These are phyloP conservation scores for Conus canariensis DNA, from an alignment of 2,888 invertebrate genomes.

Conservation along the genomic window DNA sequence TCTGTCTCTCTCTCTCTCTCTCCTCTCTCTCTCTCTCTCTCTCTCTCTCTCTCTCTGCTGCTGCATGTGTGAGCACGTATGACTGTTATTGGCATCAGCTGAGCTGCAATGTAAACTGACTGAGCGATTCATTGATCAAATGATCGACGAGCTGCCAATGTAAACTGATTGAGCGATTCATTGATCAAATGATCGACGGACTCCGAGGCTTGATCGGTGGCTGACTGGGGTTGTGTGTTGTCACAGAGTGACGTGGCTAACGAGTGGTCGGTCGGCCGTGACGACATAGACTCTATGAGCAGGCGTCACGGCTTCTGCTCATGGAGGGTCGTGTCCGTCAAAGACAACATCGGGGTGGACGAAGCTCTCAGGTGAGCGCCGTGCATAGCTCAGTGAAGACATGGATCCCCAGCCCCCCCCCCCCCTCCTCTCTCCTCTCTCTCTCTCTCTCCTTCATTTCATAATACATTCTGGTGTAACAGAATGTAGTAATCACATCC, in stretches of 20 bases:
- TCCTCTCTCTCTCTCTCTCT: no score
- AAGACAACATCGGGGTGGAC: slow-evolving; percentile 43
- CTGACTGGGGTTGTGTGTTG: not conserved
- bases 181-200: no score
- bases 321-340: slow-evolving; percentile 46
- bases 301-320: not conserved
- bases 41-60: not conserved
- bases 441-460: not conserved
- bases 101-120: no score
- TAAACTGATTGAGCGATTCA: no score
- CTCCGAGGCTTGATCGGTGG: no score
- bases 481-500: no score
- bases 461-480: no score
- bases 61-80: not conserved
- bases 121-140: no score
- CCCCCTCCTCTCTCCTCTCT: not conserved
- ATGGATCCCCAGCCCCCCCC: not conserved
- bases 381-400: not conserved
- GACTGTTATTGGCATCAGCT: not conserved
- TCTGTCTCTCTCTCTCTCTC: no score
- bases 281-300: slow-evolving; percentile 32
- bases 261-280: slow-evolving; percentile 23
- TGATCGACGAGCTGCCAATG: no score
- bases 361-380: slow-evolving; percentile 47
- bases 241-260: slow-evolving; percentile 38